Conservation (phyloP, 2,797 vertebrate genomes). For the Rhinella marina region DNA sequence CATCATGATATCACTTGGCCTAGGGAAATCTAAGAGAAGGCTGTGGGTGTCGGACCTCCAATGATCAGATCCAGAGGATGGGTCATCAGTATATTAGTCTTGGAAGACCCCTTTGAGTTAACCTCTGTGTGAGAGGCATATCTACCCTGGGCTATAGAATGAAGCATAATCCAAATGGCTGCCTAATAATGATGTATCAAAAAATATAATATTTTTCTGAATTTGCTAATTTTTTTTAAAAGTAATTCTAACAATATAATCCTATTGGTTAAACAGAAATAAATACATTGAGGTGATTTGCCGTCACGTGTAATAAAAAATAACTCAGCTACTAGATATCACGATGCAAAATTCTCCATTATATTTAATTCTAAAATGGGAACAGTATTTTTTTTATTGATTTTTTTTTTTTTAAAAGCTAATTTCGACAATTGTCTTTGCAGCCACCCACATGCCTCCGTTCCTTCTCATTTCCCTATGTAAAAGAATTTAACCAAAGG, state of each 20-base stretch:
- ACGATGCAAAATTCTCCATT: conserved; percentile 1
- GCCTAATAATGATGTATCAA: not conserved
- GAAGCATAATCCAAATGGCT: not conserved
- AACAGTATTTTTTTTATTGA: conserved; percentile 75
- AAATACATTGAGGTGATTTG: not conserved
- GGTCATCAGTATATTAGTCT: no score
- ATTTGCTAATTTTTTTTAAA: not conserved
- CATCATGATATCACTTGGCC: no score
- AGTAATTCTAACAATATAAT: not conserved
- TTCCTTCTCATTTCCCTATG: conserved; percentile 80
- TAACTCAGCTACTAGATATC: conserved; percentile 16
- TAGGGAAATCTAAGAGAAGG: no score
- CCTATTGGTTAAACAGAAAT: not conserved
- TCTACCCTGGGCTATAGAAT: not conserved
- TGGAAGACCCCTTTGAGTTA: no score
- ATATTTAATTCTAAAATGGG: conserved; percentile 70
- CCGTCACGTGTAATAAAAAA: conserved; percentile 1
- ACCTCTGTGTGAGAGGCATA: not conserved
- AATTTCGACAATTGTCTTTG: conserved; percentile 75
- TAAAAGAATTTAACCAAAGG: conserved; percentile 85
- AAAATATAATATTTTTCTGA: not conserved
- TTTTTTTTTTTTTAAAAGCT: conserved; percentile 76
- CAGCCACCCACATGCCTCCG: conserved; percentile 65
- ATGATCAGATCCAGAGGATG: no score
- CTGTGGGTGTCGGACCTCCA: no score